Conservation (phyloP, 1,140 invertebrate species). For the Chelonus insularis region DNA sequence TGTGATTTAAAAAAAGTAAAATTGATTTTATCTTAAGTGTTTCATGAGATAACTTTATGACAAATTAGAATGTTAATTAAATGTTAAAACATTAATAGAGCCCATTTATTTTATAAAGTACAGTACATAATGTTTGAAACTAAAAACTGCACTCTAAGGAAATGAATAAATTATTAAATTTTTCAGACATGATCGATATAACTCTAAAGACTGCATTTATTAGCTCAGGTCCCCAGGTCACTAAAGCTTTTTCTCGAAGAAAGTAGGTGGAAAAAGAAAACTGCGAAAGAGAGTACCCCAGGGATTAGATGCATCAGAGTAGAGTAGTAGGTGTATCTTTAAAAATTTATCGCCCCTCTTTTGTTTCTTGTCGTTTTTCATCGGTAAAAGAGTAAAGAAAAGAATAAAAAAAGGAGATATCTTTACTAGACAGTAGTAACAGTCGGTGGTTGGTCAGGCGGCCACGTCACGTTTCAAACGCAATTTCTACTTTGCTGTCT, state of each 20-base stretch:
- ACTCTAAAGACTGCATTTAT: background rate
- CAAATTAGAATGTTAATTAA: no score
- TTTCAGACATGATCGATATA: constrained; percentile 5
- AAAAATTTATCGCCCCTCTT: constrained; percentile 31
- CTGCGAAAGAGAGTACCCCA: constrained; percentile 7
- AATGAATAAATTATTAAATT: no score
- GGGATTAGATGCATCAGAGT: constrained; percentile 6
- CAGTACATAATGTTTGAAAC: no score
- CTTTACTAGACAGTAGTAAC: constrained; percentile 13
- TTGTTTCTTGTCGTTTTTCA: constrained; percentile 24
- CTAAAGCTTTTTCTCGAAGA: background rate
- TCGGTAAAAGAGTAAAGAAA: background rate
- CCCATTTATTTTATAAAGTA: no score
- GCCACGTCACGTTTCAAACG: constrained; percentile 16
- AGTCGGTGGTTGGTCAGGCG: constrained; percentile 18
- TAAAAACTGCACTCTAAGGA: no score
- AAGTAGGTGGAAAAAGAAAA: constrained; percentile 9
- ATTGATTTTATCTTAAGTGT: no score
- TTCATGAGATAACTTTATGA: no score
- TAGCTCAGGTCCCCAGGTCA: background rate
- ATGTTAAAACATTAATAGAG: no score
- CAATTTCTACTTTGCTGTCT: constrained; percentile 18
- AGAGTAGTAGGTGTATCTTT: constrained; percentile 16
- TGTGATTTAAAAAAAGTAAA: no score
- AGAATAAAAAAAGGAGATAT: background rate